Base-by-base conservation (phyloP, 1,140 invertebrate species). In the Caenorhabditis remanei region DNA sequence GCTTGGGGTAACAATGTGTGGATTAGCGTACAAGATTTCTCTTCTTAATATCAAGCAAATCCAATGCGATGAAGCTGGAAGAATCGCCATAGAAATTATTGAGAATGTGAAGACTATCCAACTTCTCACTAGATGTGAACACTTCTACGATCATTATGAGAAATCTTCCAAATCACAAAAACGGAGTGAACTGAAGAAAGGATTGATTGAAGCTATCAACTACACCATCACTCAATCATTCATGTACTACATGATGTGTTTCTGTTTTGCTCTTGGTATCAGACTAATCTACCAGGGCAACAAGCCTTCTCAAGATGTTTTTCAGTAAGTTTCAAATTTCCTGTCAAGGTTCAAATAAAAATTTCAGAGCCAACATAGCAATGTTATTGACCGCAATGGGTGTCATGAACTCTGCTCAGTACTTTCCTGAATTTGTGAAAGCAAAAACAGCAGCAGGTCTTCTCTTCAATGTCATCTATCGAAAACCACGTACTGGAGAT, bases 361-460 rank as follows among this genome's bases (percentile, higher is more conserved):
- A 8, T 63, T 85, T 82, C 55, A 89, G 86, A 53, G 83, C 32
- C 11, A 88, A 89, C 84, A 83, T 83, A 14, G 87, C 88, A 6
- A 85, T 89, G 71, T n/a, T 88, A 3, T 41, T 89, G 19, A 83
- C 61, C 8, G 43, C 83, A 14, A 82, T 88, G 46, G 67, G 24
- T 41, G 84, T 89, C 48, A 89, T 89, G 84, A 83, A 85, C 61
- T 88, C 84, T 19, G 43, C 88, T 16, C 87, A 88, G 46, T 91
- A 96, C 92, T 96, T 96, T 3, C 96, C 96, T 0, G 97, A 97
- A 93, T 96, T 96, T 90, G 95, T 95, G 84, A 96, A 96, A 90
- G 96, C 96, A 3, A 95, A 96, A 89, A 92, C 95, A n/a, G 96
- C 97, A 0, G 96, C 96, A 0, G 95, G 94, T 13, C 85, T 92